Percentiles rank a stretch among this genome's conserved stretches.
Conservation (phyloP, 2,113 vertebrate genomes). For the Cnemophilus loriae region DNA sequence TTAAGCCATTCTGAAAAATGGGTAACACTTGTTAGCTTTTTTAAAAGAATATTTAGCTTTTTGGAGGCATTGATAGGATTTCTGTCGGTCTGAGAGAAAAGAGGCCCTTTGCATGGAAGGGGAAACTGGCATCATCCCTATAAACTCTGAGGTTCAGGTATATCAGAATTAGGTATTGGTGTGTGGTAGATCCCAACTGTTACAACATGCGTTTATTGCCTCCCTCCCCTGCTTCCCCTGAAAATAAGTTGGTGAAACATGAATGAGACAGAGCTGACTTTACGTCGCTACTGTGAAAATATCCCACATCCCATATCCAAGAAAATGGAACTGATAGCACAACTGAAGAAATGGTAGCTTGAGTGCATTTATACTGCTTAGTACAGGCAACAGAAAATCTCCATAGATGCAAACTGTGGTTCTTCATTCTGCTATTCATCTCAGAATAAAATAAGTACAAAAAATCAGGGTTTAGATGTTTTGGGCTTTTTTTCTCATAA, state of each 20-base stretch:
- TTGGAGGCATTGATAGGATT: background rate
- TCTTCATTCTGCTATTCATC: background rate
- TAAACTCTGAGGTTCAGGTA: background rate
- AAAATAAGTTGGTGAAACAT: background rate
- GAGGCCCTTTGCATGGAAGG: background rate
- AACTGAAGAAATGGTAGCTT: background rate
- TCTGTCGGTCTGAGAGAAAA: background rate
- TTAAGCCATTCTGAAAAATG: background rate
- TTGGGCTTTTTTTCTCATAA: background rate
- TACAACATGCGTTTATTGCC: background rate
- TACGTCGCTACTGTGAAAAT: no score
- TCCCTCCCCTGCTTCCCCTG: background rate
- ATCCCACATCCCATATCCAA: background rate
- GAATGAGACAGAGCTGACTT: background rate
- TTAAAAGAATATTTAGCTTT: background rate
- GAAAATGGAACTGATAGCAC: background rate
- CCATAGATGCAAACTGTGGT: background rate
- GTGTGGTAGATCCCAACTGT: background rate
- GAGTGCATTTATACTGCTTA: background rate
- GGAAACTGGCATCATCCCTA: background rate
- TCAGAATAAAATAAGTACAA: background rate
- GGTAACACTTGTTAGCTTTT: background rate
- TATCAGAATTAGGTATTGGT: background rate
- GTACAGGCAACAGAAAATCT: background rate
- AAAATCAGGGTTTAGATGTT: background rate